Evolutionary conservation across 2,888 invertebrate species (phyloP), one percentile per base, ranked within the genome.

Genomic region (Sycophila texana): DNA sequence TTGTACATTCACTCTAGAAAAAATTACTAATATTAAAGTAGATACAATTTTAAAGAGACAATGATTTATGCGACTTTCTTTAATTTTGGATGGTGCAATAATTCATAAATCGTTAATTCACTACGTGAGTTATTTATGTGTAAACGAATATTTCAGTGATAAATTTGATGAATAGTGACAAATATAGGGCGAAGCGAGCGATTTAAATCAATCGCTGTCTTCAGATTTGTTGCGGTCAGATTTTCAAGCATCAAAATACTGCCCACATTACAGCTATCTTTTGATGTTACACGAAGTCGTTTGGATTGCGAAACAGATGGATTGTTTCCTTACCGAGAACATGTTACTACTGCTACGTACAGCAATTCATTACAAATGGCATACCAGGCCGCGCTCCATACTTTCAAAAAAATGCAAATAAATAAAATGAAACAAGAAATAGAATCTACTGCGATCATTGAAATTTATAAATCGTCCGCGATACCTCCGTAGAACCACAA

Each of bases 151-250:
- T 73, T 67, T 73, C 22, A 39, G 22, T 22, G 63, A 63, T 73
- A 65, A 12, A 30, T 22, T 39, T 76, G 67, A 72, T 53, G 39
- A 67, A 80, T 76, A 57, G 67, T 13, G 72, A 68, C 72, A 80
- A 80, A 76, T 72, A 61, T 53, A 76, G 67, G 75, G 79, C 66
- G 74, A 72, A 61, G 71, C 60, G 30, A 72, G 67, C 67, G 57
- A 72, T 67, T 72, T 73, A 67, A 80, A 80, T 80, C 79, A 79
- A 74, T 71, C 79, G 60, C 60, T 76, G 66, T 75, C 72, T 57
- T 71, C 51, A 22, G 51, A 12, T 73, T 51, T 55, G 74, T 26
- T 53, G 13, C 51, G 22, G n/a, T 20, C 49, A 49, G 67, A 72
- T 72, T 75, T 61, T 57, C 22, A 67, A 61, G 14, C 39, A 67